A percentile compares a stretch with the other conserved stretches of the same genome.
Conservation (phyloP, 2,888 invertebrate genomes). For the Amblyjoppa fuscipennis region DNA sequence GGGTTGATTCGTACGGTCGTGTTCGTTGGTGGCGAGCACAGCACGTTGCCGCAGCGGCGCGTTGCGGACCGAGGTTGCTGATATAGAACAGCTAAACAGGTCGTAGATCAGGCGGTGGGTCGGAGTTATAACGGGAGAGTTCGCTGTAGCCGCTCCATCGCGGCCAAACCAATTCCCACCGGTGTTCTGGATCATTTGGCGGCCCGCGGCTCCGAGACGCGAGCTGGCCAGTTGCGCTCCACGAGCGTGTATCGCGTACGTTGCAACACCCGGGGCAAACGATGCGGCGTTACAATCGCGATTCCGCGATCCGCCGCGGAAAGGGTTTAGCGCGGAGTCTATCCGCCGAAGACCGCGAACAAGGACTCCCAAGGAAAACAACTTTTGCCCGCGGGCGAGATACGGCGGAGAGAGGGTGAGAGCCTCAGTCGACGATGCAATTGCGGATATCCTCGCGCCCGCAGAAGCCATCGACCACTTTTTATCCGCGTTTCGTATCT, state of each 20-base stretch:
- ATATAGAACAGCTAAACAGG: conserved; percentile 85
- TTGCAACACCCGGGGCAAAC: conserved; percentile 45
- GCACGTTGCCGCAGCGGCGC: conserved; percentile 56
- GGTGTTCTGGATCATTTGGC: conserved; percentile 85
- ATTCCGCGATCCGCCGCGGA: conserved; percentile 59
- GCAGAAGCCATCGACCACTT: conserved; percentile 54
- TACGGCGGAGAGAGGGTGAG: not conserved
- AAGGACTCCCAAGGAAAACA: conserved; percentile 65
- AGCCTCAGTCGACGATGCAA: conserved; percentile 33
- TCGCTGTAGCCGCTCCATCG: conserved; percentile 72
- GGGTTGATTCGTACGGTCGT: conserved; percentile 51
- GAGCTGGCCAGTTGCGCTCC: conserved; percentile 69
- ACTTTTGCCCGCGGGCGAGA: conserved; percentile 42
- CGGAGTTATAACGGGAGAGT: conserved; percentile 80
- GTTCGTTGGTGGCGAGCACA: conserved; percentile 50
- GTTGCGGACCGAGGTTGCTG: conserved; percentile 76
- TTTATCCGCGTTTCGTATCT: conserved; percentile 52
- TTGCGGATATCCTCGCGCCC: conserved; percentile 68
- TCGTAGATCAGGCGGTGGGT: conserved; percentile 83
- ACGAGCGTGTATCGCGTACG: conserved; percentile 39
- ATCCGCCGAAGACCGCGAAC: conserved; percentile 18
- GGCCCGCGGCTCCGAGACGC: conserved; percentile 83
- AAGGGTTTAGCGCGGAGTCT: conserved; percentile 39
- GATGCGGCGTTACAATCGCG: conserved; percentile 65
- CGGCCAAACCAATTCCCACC: conserved; percentile 83